phyloP scores from a whole-genome alignment of 2,113 vertebrate species.

The Oncorhynchus kisutch region DNA sequence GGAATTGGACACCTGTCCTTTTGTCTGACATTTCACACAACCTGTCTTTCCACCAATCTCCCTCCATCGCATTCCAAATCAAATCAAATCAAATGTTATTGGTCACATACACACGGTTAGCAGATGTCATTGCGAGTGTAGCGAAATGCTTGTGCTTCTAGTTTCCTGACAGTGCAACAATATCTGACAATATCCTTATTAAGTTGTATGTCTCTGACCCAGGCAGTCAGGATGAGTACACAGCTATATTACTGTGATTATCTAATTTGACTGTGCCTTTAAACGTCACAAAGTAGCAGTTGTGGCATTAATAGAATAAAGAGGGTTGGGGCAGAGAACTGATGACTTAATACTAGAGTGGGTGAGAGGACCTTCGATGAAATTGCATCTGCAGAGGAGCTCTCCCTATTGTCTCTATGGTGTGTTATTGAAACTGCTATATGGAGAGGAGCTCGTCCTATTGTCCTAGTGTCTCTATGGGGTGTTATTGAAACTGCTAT shows the following conservation, averaged over 20 bases:
- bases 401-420: no score
- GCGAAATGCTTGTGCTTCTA: slow-evolving; percentile 15
- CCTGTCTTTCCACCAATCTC: not conserved
- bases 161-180: slow-evolving; percentile 36
- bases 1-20: not conserved
- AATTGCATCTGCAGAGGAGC: not conserved
- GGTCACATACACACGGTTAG: no score
- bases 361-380: not conserved
- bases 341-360: slow-evolving; percentile 62
- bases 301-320: slow-evolving; percentile 79
- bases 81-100: no score
- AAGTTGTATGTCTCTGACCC: slow-evolving; percentile 72
- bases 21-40: not conserved
- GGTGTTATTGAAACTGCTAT: no score
- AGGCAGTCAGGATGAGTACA: slow-evolving; percentile 67
- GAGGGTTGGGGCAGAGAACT: slow-evolving; percentile 56
- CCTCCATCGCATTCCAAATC: not conserved
- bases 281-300: slow-evolving; percentile 72
- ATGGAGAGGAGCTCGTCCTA: no score
- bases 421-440: no score
- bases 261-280: slow-evolving; percentile 77
- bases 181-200: no score
- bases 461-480: no score
- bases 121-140: no score
- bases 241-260: slow-evolving; percentile 82